Base-by-base conservation (phyloP, 2,888 invertebrate species). In the Parthenolecanium corni region DNA sequence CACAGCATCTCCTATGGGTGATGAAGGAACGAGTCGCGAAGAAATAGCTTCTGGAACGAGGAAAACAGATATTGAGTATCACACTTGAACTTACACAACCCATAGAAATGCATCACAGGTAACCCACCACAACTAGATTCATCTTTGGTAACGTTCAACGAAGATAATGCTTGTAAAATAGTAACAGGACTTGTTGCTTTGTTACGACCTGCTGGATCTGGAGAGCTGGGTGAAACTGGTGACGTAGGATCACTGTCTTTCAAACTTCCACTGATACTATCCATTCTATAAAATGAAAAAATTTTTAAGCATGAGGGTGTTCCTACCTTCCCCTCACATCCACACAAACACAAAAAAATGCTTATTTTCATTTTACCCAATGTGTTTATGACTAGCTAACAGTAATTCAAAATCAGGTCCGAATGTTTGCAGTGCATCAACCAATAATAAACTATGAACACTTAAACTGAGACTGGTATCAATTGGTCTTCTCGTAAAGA, bases 381-480 rank as follows among this genome's bases (percentile, higher is more conserved):
- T 88, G 74, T 93, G 91, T 71, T 89, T 89, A 74, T 96, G 95
- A 73, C 93, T 94, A 25, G 95, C 95, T 16, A 94, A 84, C 9
- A 96, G 79, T 56, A 96, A 77, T 74, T 95, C 95, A 76, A 93
- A 96, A 78, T 96, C 95, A 0, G 87, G 86, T 0, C 96, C 95
- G 74, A 89, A 92, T 16, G 91, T 91, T 76, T 96, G 95, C 73
- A 95, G 78, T 53, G 95, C 95, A 77, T 96, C 96, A 2, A 92
- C 95, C 62, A 96, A 76, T 64, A 96, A 78, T 68, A 96, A 78
- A 70, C 93, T 91, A 75, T 94, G 94, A 52, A 96, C 92, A 12
- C 90, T 89, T 65, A 95, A 80, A 1, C 86, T 83, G 44, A 92
- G 77, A 68, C 84, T 83, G 3, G 84, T 79, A 72, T 91, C 89